Evolutionary conservation across 2,113 vertebrate genomes (phyloP), one percentile per base, ranked within the genome.

Genomic region (Pituophis catenifer): DNA sequence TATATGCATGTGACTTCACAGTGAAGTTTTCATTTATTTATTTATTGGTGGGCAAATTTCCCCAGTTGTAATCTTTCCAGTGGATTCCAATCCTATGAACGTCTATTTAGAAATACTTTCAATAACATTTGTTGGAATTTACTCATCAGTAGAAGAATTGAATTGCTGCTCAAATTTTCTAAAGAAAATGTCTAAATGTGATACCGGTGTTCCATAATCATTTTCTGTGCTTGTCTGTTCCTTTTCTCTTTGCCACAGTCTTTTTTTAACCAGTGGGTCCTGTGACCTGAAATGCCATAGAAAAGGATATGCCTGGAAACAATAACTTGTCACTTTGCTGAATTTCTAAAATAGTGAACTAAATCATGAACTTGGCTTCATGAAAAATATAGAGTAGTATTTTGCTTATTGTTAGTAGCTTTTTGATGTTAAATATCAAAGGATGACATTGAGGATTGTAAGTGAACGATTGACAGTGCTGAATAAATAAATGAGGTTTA

Each of bases 371-470:
- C 75, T 86, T 90, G 89, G 19, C 75, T 86, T 52, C 44, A 8
- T 93, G 75, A 59, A 90, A 93, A 75, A 38, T 44, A 13, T 48
- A 52, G 62, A 12, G 38, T 81, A 88, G 29, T 86, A 26, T 59
- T 90, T 90, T 93, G 19, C 88, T 90, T 89, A 55, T 86, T 90
- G 88, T 90, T 52, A 19, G 4, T 12, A 90, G 58, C 13, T 44
- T 65, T 90, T 93, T 90, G 57, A 90, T 26, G 44, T 90, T 86
- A 86, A 90, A 90, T 70, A 70, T 70, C 62, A 90, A 57, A 50
- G 55, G 23, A 58, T 54, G 86, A 50, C n/a, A 53, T 21, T 54
- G 86, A 93, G 29, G 75, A 85, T 59, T 89, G 86, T 55, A 62
- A 90, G 26, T n/a, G 11, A 86, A 48, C 29, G 86, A 62, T 17